phyloP scores from a whole-genome alignment of 1,140 invertebrate species.

The Diprion similis region DNA sequence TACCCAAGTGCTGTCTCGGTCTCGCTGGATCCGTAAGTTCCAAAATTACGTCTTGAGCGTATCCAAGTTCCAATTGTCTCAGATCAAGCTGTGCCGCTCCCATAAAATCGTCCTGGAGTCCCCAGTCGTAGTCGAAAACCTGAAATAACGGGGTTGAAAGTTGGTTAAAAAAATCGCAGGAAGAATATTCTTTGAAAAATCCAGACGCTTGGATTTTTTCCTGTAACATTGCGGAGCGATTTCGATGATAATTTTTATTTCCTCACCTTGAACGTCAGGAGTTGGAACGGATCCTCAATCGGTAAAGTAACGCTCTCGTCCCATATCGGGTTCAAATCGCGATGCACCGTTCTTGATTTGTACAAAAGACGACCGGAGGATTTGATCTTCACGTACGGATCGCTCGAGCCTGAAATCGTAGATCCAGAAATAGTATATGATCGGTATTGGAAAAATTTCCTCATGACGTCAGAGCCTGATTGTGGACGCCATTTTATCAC shows the following conservation, averaged over 20 bases:
- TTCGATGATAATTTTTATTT: too few species aligned
- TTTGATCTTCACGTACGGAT: conserved; percentile 99
- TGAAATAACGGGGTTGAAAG: conserved; percentile 45
- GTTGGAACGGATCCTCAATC: conserved; percentile 91
- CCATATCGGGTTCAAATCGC: conserved; percentile 93
- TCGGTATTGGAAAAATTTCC: too few species aligned
- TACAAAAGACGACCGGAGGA: conserved; percentile 86
- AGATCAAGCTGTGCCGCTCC: conserved; percentile 88
- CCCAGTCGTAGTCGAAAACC: conserved; percentile 99
- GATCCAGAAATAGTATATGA: not conserved
- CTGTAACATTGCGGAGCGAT: not conserved
- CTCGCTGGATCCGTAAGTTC: conserved; percentile 76
- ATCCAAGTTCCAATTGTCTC: conserved; percentile 82
- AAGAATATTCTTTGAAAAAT: not conserved
- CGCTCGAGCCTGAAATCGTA: conserved; percentile 84
- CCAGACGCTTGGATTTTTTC: not conserved
- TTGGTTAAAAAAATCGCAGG: too few species aligned
- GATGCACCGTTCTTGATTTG: conserved; percentile 91
- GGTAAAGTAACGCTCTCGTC: conserved; percentile 95
- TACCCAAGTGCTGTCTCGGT: conserved; percentile 75
- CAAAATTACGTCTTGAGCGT: conserved; percentile 80
- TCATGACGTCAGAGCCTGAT: too few species aligned
- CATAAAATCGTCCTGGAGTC: conserved; percentile 98
- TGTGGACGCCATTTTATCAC: too few species aligned
- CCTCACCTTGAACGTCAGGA: conserved; percentile 84